These are phyloP conservation scores for Enteromius trimaculatus DNA, from an alignment of 2,797 vertebrate species.

Conservation along the genomic window DNA sequence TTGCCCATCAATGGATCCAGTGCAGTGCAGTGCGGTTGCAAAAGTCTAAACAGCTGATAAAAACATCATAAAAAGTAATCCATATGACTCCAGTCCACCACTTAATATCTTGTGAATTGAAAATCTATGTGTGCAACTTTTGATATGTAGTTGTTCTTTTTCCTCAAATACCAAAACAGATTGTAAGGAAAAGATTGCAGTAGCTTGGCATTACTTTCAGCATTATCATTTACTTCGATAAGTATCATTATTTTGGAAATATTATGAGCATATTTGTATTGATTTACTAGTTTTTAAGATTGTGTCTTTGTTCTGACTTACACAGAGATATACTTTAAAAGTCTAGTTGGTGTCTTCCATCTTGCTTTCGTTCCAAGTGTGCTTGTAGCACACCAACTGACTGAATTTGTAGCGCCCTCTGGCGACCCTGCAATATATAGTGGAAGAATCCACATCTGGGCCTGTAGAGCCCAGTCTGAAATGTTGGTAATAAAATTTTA, in stretches of 20 bases:
- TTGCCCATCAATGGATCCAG: neutral
- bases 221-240: constrained; percentile 9
- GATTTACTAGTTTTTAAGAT: neutral
- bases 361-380: neutral
- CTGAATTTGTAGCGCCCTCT: constrained; percentile 26
- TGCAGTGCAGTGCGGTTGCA: neutral
- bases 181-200: neutral
- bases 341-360: neutral
- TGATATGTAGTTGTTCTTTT: neutral
- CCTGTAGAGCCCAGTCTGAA: neutral
- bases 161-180: neutral
- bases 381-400: neutral
- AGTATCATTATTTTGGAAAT: neutral
- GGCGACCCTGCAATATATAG: neutral
- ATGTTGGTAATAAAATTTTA: neutral
- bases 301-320: neutral
- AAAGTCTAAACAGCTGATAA: neutral
- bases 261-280: neutral
- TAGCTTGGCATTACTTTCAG: constrained; percentile 9
- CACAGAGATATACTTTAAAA: neutral
- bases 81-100: neutral
- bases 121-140: neutral
- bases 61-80: neutral
- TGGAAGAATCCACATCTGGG: neutral
- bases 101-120: neutral